These are phyloP conservation scores for Ornithoptera priamus DNA, from an alignment of 2,888 invertebrate genomes.

Conservation along the genomic window DNA sequence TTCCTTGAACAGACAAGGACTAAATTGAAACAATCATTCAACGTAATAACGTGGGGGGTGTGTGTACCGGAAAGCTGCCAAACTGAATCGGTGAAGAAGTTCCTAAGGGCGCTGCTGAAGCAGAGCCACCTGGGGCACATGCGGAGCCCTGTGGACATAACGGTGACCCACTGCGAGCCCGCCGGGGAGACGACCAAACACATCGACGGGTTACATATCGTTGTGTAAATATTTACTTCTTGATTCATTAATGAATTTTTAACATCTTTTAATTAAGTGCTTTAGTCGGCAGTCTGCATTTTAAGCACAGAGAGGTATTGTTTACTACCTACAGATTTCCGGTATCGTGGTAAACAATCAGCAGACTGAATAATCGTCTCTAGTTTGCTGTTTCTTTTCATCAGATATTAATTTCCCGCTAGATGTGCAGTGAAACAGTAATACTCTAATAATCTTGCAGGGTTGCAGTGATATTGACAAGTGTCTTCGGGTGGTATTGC, in stretches of 20 bases:
- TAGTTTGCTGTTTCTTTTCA: too few relatives aligned
- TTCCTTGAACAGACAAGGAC: neutral
- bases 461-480: neutral
- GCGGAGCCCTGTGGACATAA: neutral
- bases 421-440: too few relatives aligned
- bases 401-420: too few relatives aligned
- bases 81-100: slow-evolving; percentile 11
- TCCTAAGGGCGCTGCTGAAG: slow-evolving; percentile 2
- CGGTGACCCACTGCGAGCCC: slow-evolving; percentile 5
- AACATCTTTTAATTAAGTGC: too few relatives aligned
- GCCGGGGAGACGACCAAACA: slow-evolving; percentile 2
- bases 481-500: neutral
- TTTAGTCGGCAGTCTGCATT: too few relatives aligned
- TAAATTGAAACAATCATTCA: neutral
- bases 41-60: slow-evolving; percentile 13
- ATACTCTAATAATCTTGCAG: neutral
- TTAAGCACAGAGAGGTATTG: too few relatives aligned
- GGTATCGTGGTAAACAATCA: too few relatives aligned
- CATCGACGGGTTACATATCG: slow-evolving; percentile 1
- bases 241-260: too few relatives aligned
- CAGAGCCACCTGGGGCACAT: slow-evolving; percentile 16
- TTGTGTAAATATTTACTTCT: slow-evolving; percentile 12
- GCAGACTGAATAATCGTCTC: too few relatives aligned
- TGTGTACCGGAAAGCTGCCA: slow-evolving; percentile 16
- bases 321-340: too few relatives aligned